These are phyloP conservation scores for Watsonalla binaria DNA, from an alignment of 2,888 invertebrate species.

Conservation along the genomic window DNA sequence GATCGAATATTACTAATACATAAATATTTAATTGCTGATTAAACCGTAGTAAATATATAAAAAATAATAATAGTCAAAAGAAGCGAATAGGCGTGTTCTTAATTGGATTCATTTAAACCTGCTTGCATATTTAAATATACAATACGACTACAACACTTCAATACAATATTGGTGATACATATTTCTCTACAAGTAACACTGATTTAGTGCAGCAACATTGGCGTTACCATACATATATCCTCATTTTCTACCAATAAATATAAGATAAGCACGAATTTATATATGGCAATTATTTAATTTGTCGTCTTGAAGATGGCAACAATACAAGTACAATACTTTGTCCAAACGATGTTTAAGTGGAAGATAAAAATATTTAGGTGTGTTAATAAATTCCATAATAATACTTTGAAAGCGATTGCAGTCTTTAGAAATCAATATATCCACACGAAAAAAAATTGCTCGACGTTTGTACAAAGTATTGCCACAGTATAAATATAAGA, in stretches of 20 bases:
- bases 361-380: constrained; percentile 11
- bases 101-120: background rate
- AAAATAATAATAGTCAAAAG: no score
- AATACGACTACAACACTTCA: background rate
- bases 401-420: constrained; percentile 40
- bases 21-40: no score
- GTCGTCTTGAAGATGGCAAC: constrained; percentile 16
- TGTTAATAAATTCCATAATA: constrained; percentile 30
- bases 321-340: constrained; percentile 45
- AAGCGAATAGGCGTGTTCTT: no score
- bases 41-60: no score
- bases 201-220: constrained; percentile 19
- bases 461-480: constrained; percentile 42
- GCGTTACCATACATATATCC: constrained; percentile 30
- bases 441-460: constrained; percentile 27
- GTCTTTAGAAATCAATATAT: constrained; percentile 41
- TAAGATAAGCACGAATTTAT: constrained; percentile 9
- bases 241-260: constrained; percentile 27
- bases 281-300: constrained; percentile 16
- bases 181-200: constrained; percentile 27
- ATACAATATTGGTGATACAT: constrained; percentile 7
- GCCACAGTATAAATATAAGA: constrained; percentile 15
- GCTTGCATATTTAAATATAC: constrained; percentile 8
- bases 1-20: no score
- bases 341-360: constrained; percentile 30